These are phyloP conservation scores for Tanytarsus gracilentus DNA, from an alignment of 2,888 invertebrate species.

Conservation along the genomic window DNA sequence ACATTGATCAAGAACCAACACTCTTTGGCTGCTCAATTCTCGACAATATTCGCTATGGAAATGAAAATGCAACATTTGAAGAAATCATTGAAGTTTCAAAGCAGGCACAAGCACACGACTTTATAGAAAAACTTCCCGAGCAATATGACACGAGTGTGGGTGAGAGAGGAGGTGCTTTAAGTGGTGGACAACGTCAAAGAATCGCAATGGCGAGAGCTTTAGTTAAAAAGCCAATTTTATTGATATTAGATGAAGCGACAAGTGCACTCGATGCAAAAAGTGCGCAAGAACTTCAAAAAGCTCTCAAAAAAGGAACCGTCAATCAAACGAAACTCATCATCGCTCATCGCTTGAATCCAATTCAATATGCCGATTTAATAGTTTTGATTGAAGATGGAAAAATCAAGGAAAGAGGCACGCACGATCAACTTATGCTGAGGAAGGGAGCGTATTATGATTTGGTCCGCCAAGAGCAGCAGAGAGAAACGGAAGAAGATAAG, in stretches of 20 bases:
- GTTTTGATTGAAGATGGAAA: conserved; percentile 78
- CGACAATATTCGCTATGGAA: conserved; percentile 92
- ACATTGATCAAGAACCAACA: conserved; percentile 90
- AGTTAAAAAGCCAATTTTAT: conserved; percentile 77
- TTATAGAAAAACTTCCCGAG: conserved; percentile 69
- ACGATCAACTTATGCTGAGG: conserved; percentile 63
- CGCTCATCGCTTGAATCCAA: conserved; percentile 86
- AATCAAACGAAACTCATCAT: conserved; percentile 91
- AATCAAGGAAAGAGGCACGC: conserved; percentile 74
- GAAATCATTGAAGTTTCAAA: conserved; percentile 71
- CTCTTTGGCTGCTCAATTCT: conserved; percentile 82
- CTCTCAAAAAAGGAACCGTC: conserved; percentile 71
- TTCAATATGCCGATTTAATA: conserved; percentile 83
- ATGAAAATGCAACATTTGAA: conserved; percentile 55
- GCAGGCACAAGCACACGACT: conserved; percentile 87
- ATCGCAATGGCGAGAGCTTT: conserved; percentile 92
- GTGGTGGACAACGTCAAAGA: conserved; percentile 91
- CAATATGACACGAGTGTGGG: conserved; percentile 82
- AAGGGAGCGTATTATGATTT: conserved; percentile 81
- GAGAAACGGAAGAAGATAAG: too few relatives aligned
- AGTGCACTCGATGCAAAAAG: conserved; percentile 90
- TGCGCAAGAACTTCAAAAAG: conserved; percentile 81
- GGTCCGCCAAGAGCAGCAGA: conserved; percentile 68
- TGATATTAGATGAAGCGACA: conserved; percentile 91
- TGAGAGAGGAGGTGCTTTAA: conserved; percentile 83